A percentile compares a stretch with the other conserved stretches of the same genome.
Conservation (phyloP, 2,113 vertebrate species). For the Cephalophus harveyi region DNA sequence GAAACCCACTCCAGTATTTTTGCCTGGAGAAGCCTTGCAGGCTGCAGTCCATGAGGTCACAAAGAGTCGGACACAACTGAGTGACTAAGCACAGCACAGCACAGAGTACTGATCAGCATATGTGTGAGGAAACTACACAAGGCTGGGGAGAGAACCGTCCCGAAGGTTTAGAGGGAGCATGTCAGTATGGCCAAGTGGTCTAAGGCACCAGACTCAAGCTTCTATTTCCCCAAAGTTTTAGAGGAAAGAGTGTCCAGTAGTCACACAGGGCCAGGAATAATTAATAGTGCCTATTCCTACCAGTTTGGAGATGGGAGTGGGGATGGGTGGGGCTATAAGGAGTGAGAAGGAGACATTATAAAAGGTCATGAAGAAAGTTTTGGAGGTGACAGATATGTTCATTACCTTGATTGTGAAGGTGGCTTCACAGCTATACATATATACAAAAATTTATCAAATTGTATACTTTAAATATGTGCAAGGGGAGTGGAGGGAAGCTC, state of each 20-base stretch:
- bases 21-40: not conserved
- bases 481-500: not conserved
- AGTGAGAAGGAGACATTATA: not conserved
- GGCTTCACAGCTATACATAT: not conserved
- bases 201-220: not conserved
- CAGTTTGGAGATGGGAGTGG: not conserved
- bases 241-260: not conserved
- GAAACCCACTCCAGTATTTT: not conserved
- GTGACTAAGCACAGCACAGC: not conserved
- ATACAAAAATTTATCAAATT: not conserved
- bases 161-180: not conserved
- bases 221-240: not conserved
- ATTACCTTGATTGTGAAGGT: not conserved
- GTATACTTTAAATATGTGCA: not conserved
- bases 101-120: not conserved
- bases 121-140: not conserved
- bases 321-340: not conserved
- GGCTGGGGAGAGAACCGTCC: not conserved
- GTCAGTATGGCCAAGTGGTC: not conserved
- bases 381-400: not conserved
- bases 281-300: not conserved
- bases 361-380: not conserved
- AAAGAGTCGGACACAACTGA: not conserved
- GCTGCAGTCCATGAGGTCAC: not conserved
- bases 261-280: not conserved